Conservation (phyloP, 2,797 vertebrate species). For the Pseudochaenichthys georgianus region DNA sequence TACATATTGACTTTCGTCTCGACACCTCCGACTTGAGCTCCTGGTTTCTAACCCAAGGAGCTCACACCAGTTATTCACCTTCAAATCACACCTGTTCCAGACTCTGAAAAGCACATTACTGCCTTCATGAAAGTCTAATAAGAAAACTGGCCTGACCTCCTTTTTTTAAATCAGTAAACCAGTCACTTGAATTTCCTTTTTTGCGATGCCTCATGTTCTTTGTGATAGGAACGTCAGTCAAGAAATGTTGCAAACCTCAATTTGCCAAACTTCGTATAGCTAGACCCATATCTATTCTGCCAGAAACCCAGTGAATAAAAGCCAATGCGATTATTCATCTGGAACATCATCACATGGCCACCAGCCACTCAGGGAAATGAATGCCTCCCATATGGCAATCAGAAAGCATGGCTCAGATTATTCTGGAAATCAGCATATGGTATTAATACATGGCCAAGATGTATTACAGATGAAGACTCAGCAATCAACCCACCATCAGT, state of each 20-base stretch:
- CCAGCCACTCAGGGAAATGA: conserved; percentile 24
- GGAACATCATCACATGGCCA: conserved; percentile 22
- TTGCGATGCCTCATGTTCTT: background rate
- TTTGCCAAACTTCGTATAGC: conserved; percentile 13
- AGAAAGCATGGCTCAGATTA: conserved; percentile 22
- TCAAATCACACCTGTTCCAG: too few species aligned
- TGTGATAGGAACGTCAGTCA: conserved; percentile 24
- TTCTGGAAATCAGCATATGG: conserved; percentile 26
- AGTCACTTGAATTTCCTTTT: too few species aligned
- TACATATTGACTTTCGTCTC: too few species aligned
- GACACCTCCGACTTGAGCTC: too few species aligned
- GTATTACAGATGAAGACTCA: conserved; percentile 13
- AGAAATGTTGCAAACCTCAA: background rate
- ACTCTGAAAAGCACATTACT: conserved; percentile 6
- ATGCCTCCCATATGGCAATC: conserved; percentile 10
- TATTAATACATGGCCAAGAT: conserved; percentile 6
- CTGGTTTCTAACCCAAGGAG: too few species aligned
- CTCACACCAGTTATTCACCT: too few species aligned
- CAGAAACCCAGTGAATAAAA: conserved; percentile 22
- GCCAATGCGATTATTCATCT: conserved; percentile 23
- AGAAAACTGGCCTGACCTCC: background rate
- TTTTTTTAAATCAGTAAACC: too few species aligned
- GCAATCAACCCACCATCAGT: conserved; percentile 14
- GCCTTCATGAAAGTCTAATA: background rate
- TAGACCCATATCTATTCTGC: conserved; percentile 3